Evolutionary conservation across 2,113 vertebrate species (phyloP), one percentile per base, ranked within the genome.

Genomic region (Eleginops maclovinus): DNA sequence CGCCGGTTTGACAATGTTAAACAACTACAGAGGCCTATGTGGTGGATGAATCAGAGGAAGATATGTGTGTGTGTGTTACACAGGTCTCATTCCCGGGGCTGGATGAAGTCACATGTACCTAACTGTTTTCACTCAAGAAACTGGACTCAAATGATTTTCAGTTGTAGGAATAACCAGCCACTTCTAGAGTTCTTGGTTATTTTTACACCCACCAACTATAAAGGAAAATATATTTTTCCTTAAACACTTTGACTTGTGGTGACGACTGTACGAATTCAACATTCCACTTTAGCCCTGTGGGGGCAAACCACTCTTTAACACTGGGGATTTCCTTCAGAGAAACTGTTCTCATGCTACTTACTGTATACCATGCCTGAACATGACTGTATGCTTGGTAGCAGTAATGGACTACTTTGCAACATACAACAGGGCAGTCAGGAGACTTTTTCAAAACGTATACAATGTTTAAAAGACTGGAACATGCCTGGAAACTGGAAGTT

Each of bases 251-350:
- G 0, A 66, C 24, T 3, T 49, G 73, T 58, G 64, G 65, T 36
- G 83, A 82, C 3, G 56, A 79, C 86, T 84, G 68, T 81, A 81
- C 71, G 59, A 80, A 84, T 64, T 80, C 40, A 68, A 88, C 89
- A 82, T 89, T 90, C 83, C 87, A 75, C 70, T 58, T 49, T 26
- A 65, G 59, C 74, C 79, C 65, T 51, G 77, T 53, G 72, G 73
- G 49, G 22, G 49, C 15, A 47, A 72, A 49, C 17, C 58, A 49
- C 56, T 53, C 8, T 59, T 28, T 17, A 43, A 47, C 72, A 54
- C 55, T n/a, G 22, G 56, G 40, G 63, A 53, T 55, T 75, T 51
- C 9, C 68, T 49, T 76, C 43, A 80, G 72, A 53, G 43, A 19
- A 1, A 12, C 9, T 4, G 17, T 71, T 75, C 40, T 50, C 59